These are phyloP conservation scores for Cichlasoma orientale DNA, from an alignment of 2,797 vertebrate genomes.

Conservation along the genomic window DNA sequence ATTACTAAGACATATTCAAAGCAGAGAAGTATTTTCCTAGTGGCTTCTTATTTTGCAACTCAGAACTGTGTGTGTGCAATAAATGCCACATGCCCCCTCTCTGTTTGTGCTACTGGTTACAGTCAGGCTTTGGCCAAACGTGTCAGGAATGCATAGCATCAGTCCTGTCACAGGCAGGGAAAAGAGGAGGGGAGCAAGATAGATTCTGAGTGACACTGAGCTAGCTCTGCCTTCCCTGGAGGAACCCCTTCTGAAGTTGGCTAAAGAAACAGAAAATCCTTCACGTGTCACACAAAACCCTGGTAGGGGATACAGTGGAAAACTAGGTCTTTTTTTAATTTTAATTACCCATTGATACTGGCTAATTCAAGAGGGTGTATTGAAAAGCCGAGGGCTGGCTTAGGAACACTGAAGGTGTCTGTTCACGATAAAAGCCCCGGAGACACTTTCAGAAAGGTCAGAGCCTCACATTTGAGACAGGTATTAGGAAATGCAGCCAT, in stretches of 20 bases:
- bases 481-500: constrained; percentile 30
- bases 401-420: constrained; percentile 17
- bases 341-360: constrained; percentile 37
- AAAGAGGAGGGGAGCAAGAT: constrained; percentile 9
- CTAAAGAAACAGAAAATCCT: constrained; percentile 31
- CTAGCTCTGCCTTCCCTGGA: constrained; percentile 45
- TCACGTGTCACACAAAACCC: constrained; percentile 29
- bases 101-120: constrained; percentile 36
- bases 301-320: not conserved
- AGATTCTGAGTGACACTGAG: constrained; percentile 68
- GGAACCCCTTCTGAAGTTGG: constrained; percentile 42
- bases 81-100: constrained; percentile 39
- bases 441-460: constrained; percentile 46
- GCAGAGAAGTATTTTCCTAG: constrained; percentile 12
- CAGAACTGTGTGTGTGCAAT: constrained; percentile 4
- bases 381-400: constrained; percentile 14
- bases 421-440: constrained; percentile 15
- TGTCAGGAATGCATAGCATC: constrained; percentile 59
- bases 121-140: constrained; percentile 44
- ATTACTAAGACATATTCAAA: not conserved
- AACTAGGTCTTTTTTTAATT: constrained; percentile 37
- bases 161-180: constrained; percentile 41
- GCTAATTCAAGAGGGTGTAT: constrained; percentile 4
- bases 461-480: constrained; percentile 16
- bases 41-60: constrained; percentile 7